These are phyloP conservation scores for Oceanodroma tethys DNA, from an alignment of 2,113 vertebrate species.

Conservation along the genomic window DNA sequence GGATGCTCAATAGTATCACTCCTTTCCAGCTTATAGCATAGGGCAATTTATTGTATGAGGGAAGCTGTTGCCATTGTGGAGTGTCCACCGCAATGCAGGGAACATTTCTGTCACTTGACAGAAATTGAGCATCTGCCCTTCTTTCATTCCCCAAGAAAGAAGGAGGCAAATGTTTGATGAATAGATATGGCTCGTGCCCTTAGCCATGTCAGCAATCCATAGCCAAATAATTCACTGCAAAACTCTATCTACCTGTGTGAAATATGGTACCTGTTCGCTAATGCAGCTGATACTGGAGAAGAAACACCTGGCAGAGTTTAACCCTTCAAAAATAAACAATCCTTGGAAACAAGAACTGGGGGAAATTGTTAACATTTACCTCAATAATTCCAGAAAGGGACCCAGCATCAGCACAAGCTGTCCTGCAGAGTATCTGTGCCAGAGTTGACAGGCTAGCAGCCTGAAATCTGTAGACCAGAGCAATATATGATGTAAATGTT, in stretches of 20 bases:
- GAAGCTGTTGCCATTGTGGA: neutral
- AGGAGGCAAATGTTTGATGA: neutral
- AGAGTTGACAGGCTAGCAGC: neutral
- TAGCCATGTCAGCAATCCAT: fast-evolving
- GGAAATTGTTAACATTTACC: neutral
- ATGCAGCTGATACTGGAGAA: neutral
- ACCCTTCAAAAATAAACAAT: neutral
- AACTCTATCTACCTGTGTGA: fast-evolving
- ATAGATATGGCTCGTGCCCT: fast-evolving
- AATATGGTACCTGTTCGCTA: fast-evolving
- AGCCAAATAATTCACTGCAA: neutral
- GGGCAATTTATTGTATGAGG: neutral
- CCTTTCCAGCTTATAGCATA: neutral
- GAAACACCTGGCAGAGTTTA: neutral
- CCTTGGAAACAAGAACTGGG: neutral
- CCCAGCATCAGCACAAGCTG: neutral
- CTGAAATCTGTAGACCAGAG: constrained; percentile 52
- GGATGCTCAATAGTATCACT: neutral
- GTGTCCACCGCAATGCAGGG: neutral
- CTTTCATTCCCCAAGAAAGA: neutral
- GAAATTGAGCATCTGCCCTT: neutral
- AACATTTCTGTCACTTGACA: neutral
- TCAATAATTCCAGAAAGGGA: neutral
- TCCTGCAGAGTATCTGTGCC: neutral
- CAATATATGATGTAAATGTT: constrained; percentile 80